Evolutionary conservation across 2,888 invertebrate genomes (phyloP).

Genomic region (Ligdia adustata): DNA sequence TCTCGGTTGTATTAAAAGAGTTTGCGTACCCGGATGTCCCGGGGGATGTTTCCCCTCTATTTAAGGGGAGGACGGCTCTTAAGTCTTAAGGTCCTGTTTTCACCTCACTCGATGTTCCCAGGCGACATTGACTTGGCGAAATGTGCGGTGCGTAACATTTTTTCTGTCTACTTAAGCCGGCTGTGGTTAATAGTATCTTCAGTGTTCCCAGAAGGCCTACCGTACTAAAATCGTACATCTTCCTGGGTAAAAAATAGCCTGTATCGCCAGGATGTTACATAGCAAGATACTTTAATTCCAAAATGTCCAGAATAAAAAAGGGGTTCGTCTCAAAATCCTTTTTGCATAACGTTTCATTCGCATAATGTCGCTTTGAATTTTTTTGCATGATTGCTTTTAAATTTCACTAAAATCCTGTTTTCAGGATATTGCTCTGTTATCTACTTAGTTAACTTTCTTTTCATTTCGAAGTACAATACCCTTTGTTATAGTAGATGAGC

Average conservation of each 20-base stretch:
- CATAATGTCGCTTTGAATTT: too few species aligned
- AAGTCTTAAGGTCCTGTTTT: slow-evolving; percentile 38
- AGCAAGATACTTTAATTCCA: too few species aligned
- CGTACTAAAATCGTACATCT: too few species aligned
- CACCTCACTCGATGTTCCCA: slow-evolving; percentile 37
- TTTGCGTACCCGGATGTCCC: slow-evolving; percentile 51
- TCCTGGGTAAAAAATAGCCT: too few species aligned
- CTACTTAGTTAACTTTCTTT: slow-evolving; percentile 15
- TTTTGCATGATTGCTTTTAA: too few species aligned
- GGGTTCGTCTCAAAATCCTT: too few species aligned
- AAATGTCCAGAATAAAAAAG: too few species aligned
- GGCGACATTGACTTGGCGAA: slow-evolving; percentile 48
- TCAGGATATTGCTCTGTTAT: too few species aligned
- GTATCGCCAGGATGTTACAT: too few species aligned
- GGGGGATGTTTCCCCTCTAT: slow-evolving; percentile 38
- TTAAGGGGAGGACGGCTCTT: slow-evolving; percentile 27
- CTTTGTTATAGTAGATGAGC: slow-evolving; percentile 28
- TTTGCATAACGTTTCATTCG: too few species aligned
- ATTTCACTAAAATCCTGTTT: too few species aligned
- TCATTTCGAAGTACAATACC: slow-evolving; percentile 29
- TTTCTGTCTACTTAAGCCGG: slow-evolving; percentile 33
- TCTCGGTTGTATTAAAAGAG: slow-evolving; percentile 54
- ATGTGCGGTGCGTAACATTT: slow-evolving; percentile 49
- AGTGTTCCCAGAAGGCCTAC: too few species aligned
- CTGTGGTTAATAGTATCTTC: neutral